A percentile compares a stretch with the other conserved stretches of the same genome.
Conservation (phyloP, 2,797 vertebrate genomes). For the Epinephelus coioides region DNA sequence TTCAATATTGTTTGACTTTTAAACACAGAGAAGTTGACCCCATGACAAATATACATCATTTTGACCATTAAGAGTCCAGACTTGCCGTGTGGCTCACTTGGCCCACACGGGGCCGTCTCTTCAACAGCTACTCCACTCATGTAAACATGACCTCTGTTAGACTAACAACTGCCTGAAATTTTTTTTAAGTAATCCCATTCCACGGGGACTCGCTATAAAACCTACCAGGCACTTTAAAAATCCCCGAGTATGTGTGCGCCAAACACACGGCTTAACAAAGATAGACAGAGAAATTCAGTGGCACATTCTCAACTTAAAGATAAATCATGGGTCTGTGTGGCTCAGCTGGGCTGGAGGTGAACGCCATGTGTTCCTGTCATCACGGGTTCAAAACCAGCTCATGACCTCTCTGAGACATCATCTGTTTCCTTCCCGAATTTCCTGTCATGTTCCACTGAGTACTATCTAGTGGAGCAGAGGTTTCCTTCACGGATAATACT, state of each 20-base stretch:
- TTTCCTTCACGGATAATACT: constrained; percentile 55
- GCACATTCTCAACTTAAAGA: constrained; percentile 68
- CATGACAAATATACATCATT: constrained; percentile 1
- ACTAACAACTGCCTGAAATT: constrained; percentile 73
- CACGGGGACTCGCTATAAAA: constrained; percentile 63
- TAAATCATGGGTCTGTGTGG: constrained; percentile 68
- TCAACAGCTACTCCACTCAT: constrained; percentile 70
- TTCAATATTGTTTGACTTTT: background rate
- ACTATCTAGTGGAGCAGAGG: constrained; percentile 62
- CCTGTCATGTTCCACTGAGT: constrained; percentile 66
- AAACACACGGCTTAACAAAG: constrained; percentile 70
- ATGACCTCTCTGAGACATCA: constrained; percentile 70
- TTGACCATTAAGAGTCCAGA: constrained; percentile 36
- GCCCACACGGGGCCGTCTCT: constrained; percentile 37
- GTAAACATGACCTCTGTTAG: constrained; percentile 81
- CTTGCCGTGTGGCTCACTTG: constrained; percentile 10
- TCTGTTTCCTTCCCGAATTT: constrained; percentile 73
- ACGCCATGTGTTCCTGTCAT: constrained; percentile 80
- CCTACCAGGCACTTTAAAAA: constrained; percentile 70
- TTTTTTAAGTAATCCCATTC: constrained; percentile 70
- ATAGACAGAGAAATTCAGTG: constrained; percentile 66
- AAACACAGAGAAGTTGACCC: constrained; percentile 14
- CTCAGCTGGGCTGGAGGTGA: constrained; percentile 53
- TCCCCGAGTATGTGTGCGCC: constrained; percentile 58
- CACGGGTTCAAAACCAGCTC: constrained; percentile 74